A percentile compares a stretch with the other conserved stretches of the same genome.
These are phyloP conservation scores for Tachycineta bicolor DNA, from an alignment of 2,113 vertebrate species.

Conservation along the genomic window DNA sequence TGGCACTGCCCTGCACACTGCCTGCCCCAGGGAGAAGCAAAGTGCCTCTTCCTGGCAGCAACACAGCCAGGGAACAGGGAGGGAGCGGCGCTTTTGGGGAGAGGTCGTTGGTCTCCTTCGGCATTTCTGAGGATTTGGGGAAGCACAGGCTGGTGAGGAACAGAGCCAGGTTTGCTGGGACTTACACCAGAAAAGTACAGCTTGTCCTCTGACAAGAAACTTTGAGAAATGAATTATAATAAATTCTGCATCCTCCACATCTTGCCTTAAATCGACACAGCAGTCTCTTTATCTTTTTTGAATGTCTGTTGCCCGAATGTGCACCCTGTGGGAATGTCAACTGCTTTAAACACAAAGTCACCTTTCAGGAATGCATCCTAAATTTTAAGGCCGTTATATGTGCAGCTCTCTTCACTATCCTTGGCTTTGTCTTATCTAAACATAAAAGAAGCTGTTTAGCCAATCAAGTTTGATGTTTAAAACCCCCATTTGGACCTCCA, in stretches of 20 bases:
- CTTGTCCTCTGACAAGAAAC: not conserved
- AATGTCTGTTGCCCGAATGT: not conserved
- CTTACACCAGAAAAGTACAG: not conserved
- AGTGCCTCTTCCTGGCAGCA: not conserved
- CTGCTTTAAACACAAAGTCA: not conserved
- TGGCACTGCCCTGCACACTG: not conserved
- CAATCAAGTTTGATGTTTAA: not conserved
- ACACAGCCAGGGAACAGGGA: accelerated
- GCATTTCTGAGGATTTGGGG: accelerated
- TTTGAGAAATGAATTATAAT: not conserved
- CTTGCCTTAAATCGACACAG: not conserved
- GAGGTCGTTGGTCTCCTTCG: accelerated
- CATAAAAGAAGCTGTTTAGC: conserved; percentile 45
- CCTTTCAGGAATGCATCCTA: not conserved
- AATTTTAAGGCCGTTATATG: not conserved
- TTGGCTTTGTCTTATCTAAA: not conserved
- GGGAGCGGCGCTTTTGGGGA: not conserved
- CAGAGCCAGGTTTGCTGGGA: not conserved
- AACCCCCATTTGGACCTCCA: conserved; percentile 13
- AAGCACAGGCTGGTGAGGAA: not conserved
- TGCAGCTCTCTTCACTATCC: conserved; percentile 29
- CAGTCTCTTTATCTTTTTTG: not conserved
- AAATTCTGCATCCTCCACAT: not conserved
- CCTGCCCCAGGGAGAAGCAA: not conserved
- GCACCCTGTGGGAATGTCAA: not conserved